A percentile compares a stretch with the other conserved stretches of the same genome.
These are phyloP conservation scores for Saguinus oedipus DNA, from an alignment of 2,797 vertebrate genomes.

Conservation along the genomic window DNA sequence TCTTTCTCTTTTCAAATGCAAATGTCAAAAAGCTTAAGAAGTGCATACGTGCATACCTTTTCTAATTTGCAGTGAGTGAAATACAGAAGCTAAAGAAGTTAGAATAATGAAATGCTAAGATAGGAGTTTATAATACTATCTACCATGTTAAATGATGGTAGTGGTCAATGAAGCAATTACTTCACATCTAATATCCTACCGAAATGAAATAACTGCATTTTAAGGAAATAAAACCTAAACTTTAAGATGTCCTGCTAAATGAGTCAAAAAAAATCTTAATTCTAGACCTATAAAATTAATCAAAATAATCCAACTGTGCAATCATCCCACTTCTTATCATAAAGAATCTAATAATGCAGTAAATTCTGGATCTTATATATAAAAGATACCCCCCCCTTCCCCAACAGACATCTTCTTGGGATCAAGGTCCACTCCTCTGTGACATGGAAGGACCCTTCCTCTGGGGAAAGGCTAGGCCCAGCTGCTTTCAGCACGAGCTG, in stretches of 20 bases:
- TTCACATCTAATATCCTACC: constrained; percentile 43
- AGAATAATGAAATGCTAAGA: constrained; percentile 56
- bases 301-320: constrained; percentile 64
- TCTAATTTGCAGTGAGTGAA: constrained; percentile 41
- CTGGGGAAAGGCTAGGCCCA: neutral
- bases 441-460: neutral
- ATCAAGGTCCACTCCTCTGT: neutral
- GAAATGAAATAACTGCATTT: constrained; percentile 62
- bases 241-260: constrained; percentile 69
- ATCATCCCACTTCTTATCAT: constrained; percentile 8
- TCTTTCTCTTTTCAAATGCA: constrained; percentile 48
- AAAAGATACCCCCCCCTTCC: neutral
- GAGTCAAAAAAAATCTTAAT: constrained; percentile 71
- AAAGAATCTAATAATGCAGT: constrained; percentile 24
- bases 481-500: neutral
- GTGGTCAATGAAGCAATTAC: constrained; percentile 66
- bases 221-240: constrained; percentile 60
- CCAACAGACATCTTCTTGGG: neutral
- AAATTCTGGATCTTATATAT: constrained; percentile 15
- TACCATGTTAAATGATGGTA: constrained; percentile 42
- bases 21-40: constrained; percentile 51
- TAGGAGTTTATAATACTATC: constrained; percentile 29
- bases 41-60: neutral
- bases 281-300: constrained; percentile 69
- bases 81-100: constrained; percentile 54